Conservation (phyloP, 2,888 invertebrate species). For the Caenorhabditis panamensis region DNA sequence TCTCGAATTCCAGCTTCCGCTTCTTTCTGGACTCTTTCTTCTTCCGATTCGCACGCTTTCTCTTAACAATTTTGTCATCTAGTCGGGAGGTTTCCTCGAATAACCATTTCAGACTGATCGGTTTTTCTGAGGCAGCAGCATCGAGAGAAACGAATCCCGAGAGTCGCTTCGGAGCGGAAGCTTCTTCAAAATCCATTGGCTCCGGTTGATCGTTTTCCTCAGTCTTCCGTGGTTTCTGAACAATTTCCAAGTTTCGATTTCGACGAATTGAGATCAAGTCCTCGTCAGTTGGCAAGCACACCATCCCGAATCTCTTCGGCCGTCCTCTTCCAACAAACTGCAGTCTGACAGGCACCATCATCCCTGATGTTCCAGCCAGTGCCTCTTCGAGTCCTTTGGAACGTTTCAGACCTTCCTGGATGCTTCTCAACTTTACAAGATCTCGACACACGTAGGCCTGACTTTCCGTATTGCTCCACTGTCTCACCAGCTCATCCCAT, state of each 20-base stretch:
- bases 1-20: slow-evolving; percentile 54
- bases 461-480: slow-evolving; percentile 53
- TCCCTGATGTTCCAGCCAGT: slow-evolving; percentile 17
- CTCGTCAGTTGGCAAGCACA: slow-evolving; percentile 57
- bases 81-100: slow-evolving; percentile 34
- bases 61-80: slow-evolving; percentile 49
- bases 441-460: slow-evolving; percentile 41
- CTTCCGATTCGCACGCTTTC: slow-evolving; percentile 54
- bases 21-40: slow-evolving; percentile 61
- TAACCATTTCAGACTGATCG: slow-evolving; percentile 62
- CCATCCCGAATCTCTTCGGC: slow-evolving; percentile 62
- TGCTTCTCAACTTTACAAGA: slow-evolving; percentile 15
- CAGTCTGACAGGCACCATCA: slow-evolving; percentile 62
- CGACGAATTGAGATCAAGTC: slow-evolving; percentile 41
- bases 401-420: slow-evolving; percentile 19
- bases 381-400: neutral
- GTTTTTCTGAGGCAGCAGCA: slow-evolving; percentile 61
- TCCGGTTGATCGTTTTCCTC: slow-evolving; percentile 9
- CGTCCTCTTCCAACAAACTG: slow-evolving; percentile 64
- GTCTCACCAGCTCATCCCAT: slow-evolving; percentile 62
- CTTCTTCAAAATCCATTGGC: slow-evolving; percentile 31
- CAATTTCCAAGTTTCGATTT: slow-evolving; percentile 45
- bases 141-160: slow-evolving; percentile 66
- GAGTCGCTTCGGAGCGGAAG: slow-evolving; percentile 13
- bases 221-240: slow-evolving; percentile 36